Evolutionary conservation across 2,113 vertebrate genomes (phyloP).

Genomic region (Echinops telfairi): DNA sequence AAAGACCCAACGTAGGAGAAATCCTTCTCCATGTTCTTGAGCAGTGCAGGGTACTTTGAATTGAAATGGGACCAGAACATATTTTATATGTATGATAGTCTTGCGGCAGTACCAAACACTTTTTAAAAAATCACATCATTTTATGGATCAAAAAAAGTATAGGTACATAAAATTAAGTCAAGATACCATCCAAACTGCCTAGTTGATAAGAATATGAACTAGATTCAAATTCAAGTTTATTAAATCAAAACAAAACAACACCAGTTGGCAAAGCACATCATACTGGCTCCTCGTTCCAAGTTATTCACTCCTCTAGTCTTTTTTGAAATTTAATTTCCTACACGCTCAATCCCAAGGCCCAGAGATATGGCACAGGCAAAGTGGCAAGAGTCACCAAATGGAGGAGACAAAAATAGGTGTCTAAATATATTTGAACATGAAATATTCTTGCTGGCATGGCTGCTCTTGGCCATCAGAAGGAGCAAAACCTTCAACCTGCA

Average conservation of each 20-base stretch:
- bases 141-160: neutral
- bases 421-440: neutral
- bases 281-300: neutral
- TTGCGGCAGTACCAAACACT: neutral
- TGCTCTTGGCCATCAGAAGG: neutral
- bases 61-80: neutral
- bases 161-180: neutral
- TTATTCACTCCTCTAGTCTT: neutral
- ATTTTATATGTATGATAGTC: neutral
- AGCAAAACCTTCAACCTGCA: slow-evolving; percentile 6
- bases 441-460: neutral
- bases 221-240: slow-evolving; percentile 13
- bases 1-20: neutral
- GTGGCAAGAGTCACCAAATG: neutral
- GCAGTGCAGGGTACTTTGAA: neutral
- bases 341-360: neutral
- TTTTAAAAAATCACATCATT: neutral
- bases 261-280: neutral
- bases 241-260: slow-evolving; percentile 25
- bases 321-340: neutral
- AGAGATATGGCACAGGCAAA: neutral
- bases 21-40: neutral
- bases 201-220: neutral
- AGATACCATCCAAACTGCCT: neutral
- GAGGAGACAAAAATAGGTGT: neutral